Percentiles rank a stretch among this genome's conserved stretches.
phyloP scores from a whole-genome alignment of 2,113 vertebrate genomes.

The Lethenteron camtschaticum region DNA sequence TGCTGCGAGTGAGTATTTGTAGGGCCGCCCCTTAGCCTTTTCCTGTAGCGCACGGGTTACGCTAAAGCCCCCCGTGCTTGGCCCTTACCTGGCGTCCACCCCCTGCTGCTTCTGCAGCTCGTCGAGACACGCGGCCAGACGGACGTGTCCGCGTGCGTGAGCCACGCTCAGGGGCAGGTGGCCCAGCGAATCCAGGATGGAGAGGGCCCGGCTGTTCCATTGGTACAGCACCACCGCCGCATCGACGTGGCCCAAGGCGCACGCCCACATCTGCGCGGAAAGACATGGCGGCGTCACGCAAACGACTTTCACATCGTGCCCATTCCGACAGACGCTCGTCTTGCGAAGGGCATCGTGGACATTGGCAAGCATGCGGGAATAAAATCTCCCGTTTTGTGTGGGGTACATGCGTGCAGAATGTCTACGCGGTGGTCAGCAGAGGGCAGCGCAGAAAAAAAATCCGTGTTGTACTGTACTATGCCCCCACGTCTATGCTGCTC shows the following conservation, averaged over 20 bases:
- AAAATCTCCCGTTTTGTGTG: too few relatives aligned
- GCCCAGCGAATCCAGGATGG: constrained; percentile 53
- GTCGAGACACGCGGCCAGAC: constrained; percentile 41
- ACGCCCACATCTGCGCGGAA: constrained; percentile 49
- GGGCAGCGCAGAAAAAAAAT: too few relatives aligned
- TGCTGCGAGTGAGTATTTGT: not conserved
- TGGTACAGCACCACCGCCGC: constrained; percentile 45
- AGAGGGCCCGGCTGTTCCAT: constrained; percentile 41
- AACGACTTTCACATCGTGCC: too few relatives aligned
- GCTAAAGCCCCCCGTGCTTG: not conserved
- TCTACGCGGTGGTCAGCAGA: too few relatives aligned
- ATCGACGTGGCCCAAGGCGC: constrained; percentile 48
- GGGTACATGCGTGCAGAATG: too few relatives aligned
- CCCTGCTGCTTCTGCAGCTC: constrained; percentile 33
- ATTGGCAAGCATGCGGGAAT: too few relatives aligned
- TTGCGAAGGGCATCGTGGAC: too few relatives aligned
- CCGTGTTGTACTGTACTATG: too few relatives aligned
- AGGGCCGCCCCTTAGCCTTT: not conserved
- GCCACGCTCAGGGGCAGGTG: constrained; percentile 52
- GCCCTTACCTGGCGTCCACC: not conserved
- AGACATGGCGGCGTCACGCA: not conserved
- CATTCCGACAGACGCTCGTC: too few relatives aligned
- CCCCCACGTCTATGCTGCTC: too few relatives aligned
- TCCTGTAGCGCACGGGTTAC: not conserved
- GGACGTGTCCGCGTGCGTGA: constrained; percentile 45